Evolutionary conservation across 1,140 invertebrate genomes (phyloP).

Genomic region (Sitobion miscanthi): DNA sequence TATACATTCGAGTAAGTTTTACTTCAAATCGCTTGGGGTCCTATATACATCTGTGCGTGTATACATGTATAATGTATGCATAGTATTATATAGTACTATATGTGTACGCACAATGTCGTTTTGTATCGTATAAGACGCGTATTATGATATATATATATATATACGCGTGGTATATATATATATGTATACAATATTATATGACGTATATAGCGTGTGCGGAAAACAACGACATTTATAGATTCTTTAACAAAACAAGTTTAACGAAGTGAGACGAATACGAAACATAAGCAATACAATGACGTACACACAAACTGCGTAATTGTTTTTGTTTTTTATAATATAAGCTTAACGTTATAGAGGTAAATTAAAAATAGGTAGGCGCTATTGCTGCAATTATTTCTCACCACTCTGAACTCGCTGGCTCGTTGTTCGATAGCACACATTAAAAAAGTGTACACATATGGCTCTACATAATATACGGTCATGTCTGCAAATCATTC

Average conservation of each 20-base stretch:
- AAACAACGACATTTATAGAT: conserved; percentile 19
- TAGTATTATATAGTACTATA: neutral
- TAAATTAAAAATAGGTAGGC: neutral
- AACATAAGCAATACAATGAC: conserved; percentile 20
- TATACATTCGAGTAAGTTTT: neutral
- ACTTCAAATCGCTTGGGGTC: neutral
- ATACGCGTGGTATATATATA: neutral
- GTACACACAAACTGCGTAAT: neutral
- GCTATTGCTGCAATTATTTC: neutral
- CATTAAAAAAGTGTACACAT: neutral
- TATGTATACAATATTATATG: neutral
- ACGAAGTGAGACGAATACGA: neutral
- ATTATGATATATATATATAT: neutral
- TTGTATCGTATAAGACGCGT: neutral
- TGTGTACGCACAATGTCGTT: neutral
- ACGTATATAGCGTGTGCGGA: neutral
- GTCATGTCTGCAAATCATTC: no score
- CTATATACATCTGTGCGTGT: neutral
- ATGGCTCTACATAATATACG: no score
- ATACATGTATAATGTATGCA: neutral
- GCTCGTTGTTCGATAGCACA: neutral
- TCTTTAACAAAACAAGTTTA: neutral
- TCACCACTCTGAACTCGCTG: no score
- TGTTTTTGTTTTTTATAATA: neutral
- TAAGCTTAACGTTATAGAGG: neutral